Evolutionary conservation across 92 coral and sea anemone species (phyloP), one percentile per base, ranked within the genome.

Genomic region (Bergia sp.): DNA sequence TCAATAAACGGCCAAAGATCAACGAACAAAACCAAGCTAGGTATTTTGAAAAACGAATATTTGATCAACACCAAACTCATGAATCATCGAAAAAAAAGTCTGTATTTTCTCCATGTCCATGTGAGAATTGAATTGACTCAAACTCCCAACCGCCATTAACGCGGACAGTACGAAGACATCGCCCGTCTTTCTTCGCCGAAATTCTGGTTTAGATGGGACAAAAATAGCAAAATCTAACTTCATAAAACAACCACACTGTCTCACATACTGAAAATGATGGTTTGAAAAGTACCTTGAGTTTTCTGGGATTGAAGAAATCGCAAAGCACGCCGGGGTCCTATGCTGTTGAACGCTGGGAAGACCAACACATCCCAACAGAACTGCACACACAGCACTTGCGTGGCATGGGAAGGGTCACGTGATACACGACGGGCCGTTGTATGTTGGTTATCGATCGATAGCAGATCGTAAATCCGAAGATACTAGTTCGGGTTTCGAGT

Each of bases 301-400:
- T 93, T 73, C 91, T 89, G 93, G 93, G 89, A 87, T 91, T 89
- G 85, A 94, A 93, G 82, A 83, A 95, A 92, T 95, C 99, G 99
- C 99, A 97, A 97, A 84, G 99, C 99, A 97, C 99, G 99, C 96
- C 98, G 99, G 99, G 98, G 90, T 95, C 80, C 90, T 75, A 76
- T 78, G 69, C 91, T 97, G 98, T 88, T 97, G 99, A 94, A 97
- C 99, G 99, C 99, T 93, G 99, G 99, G 99, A 95, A 97, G 99
- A 89, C 91, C 82, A 92, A 81, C 88, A 77, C 90, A 85, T 4
- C 71, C 37, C 65, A 29, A 49, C 21, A 42, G 15, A 9, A 57
- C 47, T 55, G 85, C 82, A 23, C 21, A 45, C 77, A 64, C 58
- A 23, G 61, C 39, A n/a, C 55, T 82, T 47, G 79, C 79, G 79